Conservation (phyloP, 2,113 vertebrate genomes). For the Melierax canorus region DNA sequence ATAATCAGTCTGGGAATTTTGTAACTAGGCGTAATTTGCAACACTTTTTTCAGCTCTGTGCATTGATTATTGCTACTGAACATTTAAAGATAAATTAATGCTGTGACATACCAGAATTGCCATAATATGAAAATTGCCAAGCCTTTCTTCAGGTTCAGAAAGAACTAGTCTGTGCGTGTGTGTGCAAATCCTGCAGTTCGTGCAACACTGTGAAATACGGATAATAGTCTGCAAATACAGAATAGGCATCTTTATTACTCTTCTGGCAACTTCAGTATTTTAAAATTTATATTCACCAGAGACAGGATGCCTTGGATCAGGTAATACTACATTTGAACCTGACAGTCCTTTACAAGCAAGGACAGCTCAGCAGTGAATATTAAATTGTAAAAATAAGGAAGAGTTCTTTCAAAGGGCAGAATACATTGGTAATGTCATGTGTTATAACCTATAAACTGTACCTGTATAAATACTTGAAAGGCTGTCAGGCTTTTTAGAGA, state of each 20-base stretch:
- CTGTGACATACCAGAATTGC: neutral
- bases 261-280: neutral
- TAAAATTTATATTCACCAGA: neutral
- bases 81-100: neutral
- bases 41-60: neutral
- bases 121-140: neutral
- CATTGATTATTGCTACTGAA: neutral
- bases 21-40: neutral
- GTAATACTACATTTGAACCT: constrained; percentile 45
- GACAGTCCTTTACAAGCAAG: constrained; percentile 22
- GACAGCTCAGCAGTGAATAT: constrained; percentile 30
- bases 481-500: neutral
- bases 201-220: neutral
- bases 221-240: neutral
- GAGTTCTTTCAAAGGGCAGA: neutral
- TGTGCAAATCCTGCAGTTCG: neutral
- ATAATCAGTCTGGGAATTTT: neutral
- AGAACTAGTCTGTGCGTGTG: neutral
- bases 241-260: neutral
- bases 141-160: neutral
- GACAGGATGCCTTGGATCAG: constrained; percentile 6
- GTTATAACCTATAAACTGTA: neutral
- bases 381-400: constrained; percentile 25
- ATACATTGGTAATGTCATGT: neutral
- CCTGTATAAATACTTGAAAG: neutral